A percentile compares a stretch with the other conserved stretches of the same genome.
Conservation (phyloP, 2,797 vertebrate genomes). For the Sparus aurata region DNA sequence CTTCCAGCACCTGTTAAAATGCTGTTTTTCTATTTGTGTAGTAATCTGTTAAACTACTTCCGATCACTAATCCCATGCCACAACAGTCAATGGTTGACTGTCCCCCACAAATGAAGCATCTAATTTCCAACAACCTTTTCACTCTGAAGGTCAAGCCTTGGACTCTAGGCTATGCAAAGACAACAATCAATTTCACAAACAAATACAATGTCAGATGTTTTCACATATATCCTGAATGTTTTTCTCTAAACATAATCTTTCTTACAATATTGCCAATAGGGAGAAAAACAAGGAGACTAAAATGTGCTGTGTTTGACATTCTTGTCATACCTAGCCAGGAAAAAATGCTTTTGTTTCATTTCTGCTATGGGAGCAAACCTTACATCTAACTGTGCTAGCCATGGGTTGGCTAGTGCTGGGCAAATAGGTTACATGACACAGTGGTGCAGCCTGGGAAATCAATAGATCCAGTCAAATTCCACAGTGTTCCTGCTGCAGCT, state of each 20-base stretch:
- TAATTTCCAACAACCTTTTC: not conserved
- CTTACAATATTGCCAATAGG: conserved; percentile 58
- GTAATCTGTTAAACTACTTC: too few relatives aligned
- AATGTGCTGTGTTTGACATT: conserved; percentile 83
- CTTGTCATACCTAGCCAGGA: conserved; percentile 79
- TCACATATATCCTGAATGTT: conserved; percentile 16
- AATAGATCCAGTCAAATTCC: conserved; percentile 25
- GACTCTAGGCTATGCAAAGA: not conserved
- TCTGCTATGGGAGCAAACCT: conserved; percentile 78
- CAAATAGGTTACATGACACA: conserved; percentile 51
- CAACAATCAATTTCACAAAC: not conserved
- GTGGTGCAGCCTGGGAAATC: conserved; percentile 33
- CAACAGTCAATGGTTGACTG: too few relatives aligned
- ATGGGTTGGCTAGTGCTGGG: conserved; percentile 39
- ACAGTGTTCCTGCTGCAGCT: not conserved
- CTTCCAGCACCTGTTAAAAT: not conserved
- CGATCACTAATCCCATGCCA: too few relatives aligned
- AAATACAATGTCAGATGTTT: not conserved
- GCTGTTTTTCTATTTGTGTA: too few relatives aligned
- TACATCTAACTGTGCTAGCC: conserved; percentile 55
- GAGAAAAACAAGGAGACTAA: conserved; percentile 65
- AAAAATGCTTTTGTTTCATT: conserved; percentile 76
- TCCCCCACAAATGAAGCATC: not conserved
- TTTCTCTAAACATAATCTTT: conserved; percentile 38
- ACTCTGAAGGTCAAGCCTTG: not conserved